These are phyloP conservation scores for Chrysolina oricalcia DNA, from an alignment of 2,888 invertebrate genomes.

Conservation along the genomic window DNA sequence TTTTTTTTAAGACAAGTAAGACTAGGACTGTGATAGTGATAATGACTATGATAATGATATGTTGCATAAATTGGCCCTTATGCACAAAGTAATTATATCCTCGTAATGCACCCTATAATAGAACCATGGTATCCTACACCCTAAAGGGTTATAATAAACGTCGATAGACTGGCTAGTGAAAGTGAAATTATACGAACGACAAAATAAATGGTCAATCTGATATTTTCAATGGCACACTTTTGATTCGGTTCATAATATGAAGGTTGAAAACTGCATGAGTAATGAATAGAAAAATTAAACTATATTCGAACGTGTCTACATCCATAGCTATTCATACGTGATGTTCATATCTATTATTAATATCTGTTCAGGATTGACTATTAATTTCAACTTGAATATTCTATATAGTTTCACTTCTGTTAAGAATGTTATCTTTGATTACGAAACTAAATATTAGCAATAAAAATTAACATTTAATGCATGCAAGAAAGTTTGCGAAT, in stretches of 20 bases:
- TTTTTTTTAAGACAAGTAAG: too few species aligned
- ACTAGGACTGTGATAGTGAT: too few species aligned
- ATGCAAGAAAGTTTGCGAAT: slow-evolving; percentile 7
- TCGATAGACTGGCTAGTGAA: not conserved
- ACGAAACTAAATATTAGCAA: not conserved
- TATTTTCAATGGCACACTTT: slow-evolving; percentile 22
- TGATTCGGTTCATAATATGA: not conserved
- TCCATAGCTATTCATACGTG: not conserved
- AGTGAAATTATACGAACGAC: not conserved
- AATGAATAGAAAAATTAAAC: slow-evolving; percentile 8
- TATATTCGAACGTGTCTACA: not conserved
- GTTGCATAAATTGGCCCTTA: too few species aligned
- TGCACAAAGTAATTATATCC: not conserved
- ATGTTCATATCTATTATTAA: not conserved
- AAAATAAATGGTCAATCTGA: not conserved
- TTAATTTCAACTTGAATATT: not conserved
- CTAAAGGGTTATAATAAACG: too few species aligned
- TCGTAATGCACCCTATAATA: not conserved
- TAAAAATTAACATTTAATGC: not conserved
- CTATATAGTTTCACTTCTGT: not conserved
- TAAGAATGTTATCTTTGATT: not conserved
- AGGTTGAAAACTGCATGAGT: slow-evolving; percentile 2
- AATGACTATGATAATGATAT: too few species aligned
- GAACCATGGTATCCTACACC: too few species aligned
- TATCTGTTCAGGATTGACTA: not conserved